Base-by-base conservation (phyloP, 2,888 invertebrate species). In the Leptopilina syphax region DNA sequence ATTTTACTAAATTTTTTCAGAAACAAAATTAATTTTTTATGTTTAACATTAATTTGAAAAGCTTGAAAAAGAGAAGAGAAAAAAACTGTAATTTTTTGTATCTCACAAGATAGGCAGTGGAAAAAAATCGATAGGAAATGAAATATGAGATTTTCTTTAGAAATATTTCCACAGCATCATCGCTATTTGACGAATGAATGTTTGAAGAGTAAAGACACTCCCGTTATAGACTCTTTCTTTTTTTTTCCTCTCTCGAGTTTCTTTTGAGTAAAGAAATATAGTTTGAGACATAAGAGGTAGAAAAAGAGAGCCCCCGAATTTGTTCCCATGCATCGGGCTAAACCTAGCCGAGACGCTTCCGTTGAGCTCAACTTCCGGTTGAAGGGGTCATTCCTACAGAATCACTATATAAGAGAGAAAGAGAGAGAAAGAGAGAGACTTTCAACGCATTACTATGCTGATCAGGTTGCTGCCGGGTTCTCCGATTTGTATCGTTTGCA, bases 351-450 rank as follows among this genome's bases (percentile, higher is more conserved):
- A 9, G 50, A 50, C 50, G 87, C 88, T 90, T 91, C 91, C 91
- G 89, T 84, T 85, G 86, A 83, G 86, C 81, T 82, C 83, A 84
- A 88, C 88, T 91, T 91, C 91, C 91, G 89, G 88, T 84, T 82
- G 87, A 86, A 86, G 88, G 86, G 88, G 84, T 87, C 84, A 78
- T 66, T 50, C 9, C 9, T 83, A 76, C 79, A 80, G 81, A 80
- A 81, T 50, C 80, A 79, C 78, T 70, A 8, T 44, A 44, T 44
- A 44, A 44, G 44, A 44, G 5, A 8, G 4, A 34, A 3, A 34
- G 34, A 34, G 34, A 34, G 34, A 34, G 3, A 34, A 3, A 9
- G 8, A 7, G 47, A 47, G 12, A 50, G 12, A 50, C 50, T 50
- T 12, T 10, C 50, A 82, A 82, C 77, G 67, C 67, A 83, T 82